Percentiles rank a stretch among this genome's conserved stretches.
These are phyloP conservation scores for Limanda limanda DNA, from an alignment of 2,113 vertebrate genomes.

Conservation along the genomic window DNA sequence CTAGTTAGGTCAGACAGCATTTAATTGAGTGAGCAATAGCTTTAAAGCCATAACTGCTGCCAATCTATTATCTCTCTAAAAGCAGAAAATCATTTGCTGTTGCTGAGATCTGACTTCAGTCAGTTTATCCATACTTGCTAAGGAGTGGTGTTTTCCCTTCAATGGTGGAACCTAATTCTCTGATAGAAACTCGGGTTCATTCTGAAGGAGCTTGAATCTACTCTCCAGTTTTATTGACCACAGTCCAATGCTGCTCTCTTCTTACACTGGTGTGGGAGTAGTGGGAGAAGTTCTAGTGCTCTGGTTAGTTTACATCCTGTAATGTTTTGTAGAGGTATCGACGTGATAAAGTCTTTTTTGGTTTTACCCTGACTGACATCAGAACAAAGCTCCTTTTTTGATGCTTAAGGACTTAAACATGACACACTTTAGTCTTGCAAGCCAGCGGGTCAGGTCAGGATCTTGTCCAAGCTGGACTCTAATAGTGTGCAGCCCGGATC, in stretches of 20 bases:
- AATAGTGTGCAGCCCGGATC: neutral
- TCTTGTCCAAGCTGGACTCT: neutral
- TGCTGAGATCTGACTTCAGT: too few species aligned
- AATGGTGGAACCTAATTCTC: neutral
- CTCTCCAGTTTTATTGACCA: neutral
- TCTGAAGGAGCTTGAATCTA: neutral
- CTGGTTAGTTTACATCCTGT: neutral
- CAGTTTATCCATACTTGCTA: too few species aligned
- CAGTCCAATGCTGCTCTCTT: neutral
- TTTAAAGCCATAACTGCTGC: neutral
- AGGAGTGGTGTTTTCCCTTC: neutral
- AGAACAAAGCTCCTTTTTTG: neutral
- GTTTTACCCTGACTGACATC: neutral
- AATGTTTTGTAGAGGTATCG: neutral
- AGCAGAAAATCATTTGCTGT: too few species aligned
- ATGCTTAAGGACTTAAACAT: neutral
- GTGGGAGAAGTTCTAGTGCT: neutral
- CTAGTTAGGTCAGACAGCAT: neutral
- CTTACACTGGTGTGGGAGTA: neutral
- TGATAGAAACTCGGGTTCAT: neutral
- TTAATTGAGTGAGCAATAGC: neutral
- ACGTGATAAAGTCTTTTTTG: neutral
- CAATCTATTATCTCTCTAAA: neutral
- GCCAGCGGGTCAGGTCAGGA: neutral
- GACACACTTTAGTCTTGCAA: neutral